Percentiles rank a stretch among this genome's conserved stretches.
These are phyloP conservation scores for Drosophila oshimai DNA, from an alignment of 1,140 invertebrate genomes.

Conservation along the genomic window DNA sequence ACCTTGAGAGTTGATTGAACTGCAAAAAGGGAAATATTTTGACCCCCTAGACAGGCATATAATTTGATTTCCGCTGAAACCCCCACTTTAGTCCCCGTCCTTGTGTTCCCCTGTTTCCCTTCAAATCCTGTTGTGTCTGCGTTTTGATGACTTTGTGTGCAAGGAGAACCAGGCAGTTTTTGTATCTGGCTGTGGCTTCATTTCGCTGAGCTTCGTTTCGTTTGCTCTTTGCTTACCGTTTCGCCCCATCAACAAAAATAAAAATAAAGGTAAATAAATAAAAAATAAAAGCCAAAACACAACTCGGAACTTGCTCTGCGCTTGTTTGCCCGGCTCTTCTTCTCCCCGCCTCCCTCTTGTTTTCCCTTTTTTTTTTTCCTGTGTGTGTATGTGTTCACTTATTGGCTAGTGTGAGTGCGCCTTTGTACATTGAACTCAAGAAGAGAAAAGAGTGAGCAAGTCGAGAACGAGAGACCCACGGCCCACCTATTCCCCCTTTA, in stretches of 20 bases:
- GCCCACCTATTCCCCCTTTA: background rate
- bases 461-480: background rate
- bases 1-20: constrained; percentile 79
- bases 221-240: constrained; percentile 57
- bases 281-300: constrained; percentile 22
- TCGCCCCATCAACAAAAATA: constrained; percentile 47
- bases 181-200: constrained; percentile 34
- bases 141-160: constrained; percentile 42
- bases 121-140: constrained; percentile 65
- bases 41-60: constrained; percentile 54
- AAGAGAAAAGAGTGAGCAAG: background rate
- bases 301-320: constrained; percentile 72
- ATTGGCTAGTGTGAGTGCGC: constrained; percentile 15
- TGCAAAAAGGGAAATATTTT: constrained; percentile 65
- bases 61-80: constrained; percentile 60
- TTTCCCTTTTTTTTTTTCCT: background rate
- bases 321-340: constrained; percentile 59
- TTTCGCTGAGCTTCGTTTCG: constrained; percentile 46
- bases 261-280: constrained; percentile 19
- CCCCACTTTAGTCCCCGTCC: background rate
- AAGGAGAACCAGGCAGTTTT: constrained; percentile 37
- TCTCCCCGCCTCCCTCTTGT: background rate
- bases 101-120: constrained; percentile 29
- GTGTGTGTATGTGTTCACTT: constrained; percentile 7
- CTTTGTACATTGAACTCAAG: constrained; percentile 72